Evolutionary conservation across 2,113 vertebrate genomes (phyloP).

Genomic region (Conger conger): DNA sequence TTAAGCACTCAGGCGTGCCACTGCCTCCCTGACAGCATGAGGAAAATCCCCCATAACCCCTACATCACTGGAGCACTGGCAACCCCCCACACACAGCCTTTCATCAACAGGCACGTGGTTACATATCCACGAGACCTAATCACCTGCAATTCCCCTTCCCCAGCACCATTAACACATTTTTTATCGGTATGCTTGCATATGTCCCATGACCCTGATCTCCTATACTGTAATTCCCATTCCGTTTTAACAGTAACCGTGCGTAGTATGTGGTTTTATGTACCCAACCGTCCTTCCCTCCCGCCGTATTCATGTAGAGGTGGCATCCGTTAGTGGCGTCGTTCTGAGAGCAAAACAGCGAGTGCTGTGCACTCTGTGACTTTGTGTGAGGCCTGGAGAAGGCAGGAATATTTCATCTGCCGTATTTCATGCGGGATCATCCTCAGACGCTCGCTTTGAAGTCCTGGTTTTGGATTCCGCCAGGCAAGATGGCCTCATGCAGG

Average conservation of each 20-base stretch:
- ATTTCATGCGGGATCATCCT: constrained; percentile 64
- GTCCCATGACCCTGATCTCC: no score
- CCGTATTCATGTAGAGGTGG: background rate
- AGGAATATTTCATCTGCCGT: constrained; percentile 57
- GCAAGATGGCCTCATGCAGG: constrained; percentile 49
- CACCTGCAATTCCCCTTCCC: background rate
- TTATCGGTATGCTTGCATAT: no score
- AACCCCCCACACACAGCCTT: background rate
- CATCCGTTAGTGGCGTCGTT: background rate
- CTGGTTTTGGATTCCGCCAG: constrained; percentile 50
- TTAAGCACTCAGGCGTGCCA: constrained; percentile 45
- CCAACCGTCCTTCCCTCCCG: no score
- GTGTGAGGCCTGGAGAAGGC: background rate
- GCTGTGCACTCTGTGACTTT: background rate
- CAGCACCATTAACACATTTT: no score
- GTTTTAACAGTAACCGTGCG: background rate
- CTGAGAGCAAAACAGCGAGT: background rate
- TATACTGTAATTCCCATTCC: no score
- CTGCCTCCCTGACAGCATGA: background rate
- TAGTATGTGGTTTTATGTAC: no score
- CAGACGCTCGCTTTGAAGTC: constrained; percentile 64
- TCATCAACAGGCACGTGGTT: background rate
- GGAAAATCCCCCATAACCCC: constrained; percentile 13
- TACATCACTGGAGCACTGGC: constrained; percentile 30
- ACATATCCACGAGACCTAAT: background rate